Percentiles rank a stretch among this genome's conserved stretches.
These are phyloP conservation scores for Festucalex cinctus DNA, from an alignment of 2,113 vertebrate genomes.

Conservation along the genomic window DNA sequence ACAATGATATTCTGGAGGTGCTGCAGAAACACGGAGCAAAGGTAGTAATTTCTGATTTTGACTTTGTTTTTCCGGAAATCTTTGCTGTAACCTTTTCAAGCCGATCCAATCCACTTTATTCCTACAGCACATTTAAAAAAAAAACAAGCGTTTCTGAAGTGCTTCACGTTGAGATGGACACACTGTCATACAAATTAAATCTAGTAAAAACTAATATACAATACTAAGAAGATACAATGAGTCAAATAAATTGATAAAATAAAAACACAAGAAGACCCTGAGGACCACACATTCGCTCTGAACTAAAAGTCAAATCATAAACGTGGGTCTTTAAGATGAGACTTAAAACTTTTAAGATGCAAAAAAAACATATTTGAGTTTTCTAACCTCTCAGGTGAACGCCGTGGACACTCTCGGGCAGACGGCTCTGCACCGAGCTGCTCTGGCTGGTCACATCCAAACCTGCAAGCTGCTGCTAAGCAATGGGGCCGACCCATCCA, in stretches of 20 bases:
- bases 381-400: slow-evolving; percentile 78
- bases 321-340: no score
- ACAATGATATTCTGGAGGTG: slow-evolving; percentile 96
- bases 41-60: slow-evolving; percentile 54
- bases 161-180: no score
- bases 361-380: neutral
- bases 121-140: no score
- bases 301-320: no score
- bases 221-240: no score
- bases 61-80: neutral
- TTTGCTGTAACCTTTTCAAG: neutral
- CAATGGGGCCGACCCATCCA: slow-evolving; percentile 89
- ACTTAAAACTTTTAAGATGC: neutral
- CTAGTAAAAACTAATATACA: no score
- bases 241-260: no score
- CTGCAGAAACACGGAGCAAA: slow-evolving; percentile 98
- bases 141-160: no score
- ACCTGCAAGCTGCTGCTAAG: slow-evolving; percentile 92
- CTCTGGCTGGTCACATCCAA: slow-evolving; percentile 91
- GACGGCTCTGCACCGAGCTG: slow-evolving; percentile 90
- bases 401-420: slow-evolving; percentile 94
- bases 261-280: no score
- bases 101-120: no score
- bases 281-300: no score
- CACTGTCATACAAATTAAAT: no score